phyloP scores from a whole-genome alignment of 2,888 invertebrate species.

The Noctuana brunneofusca region DNA sequence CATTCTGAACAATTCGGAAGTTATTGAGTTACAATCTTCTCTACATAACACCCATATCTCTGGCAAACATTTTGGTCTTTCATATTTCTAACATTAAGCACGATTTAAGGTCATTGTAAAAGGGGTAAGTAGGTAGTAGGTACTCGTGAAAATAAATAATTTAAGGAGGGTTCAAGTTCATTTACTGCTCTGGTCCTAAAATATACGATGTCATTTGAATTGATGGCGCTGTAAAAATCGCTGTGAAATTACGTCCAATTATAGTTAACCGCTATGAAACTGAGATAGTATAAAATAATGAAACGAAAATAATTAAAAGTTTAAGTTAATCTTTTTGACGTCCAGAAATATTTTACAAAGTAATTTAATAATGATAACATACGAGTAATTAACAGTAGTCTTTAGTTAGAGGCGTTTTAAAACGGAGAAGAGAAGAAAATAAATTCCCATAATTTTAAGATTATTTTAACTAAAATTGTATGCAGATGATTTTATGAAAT shows the following conservation, averaged over 20 bases:
- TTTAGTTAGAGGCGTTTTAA: too few species aligned
- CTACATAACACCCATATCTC: neutral
- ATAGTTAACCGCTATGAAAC: neutral
- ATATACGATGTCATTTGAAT: conserved; percentile 7
- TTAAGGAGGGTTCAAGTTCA: neutral
- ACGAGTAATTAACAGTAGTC: too few species aligned
- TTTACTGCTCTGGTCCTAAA: neutral
- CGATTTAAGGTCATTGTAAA: neutral
- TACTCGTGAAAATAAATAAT: neutral
- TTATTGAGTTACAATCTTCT: too few species aligned
- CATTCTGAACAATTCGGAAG: too few species aligned
- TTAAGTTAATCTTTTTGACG: too few species aligned
- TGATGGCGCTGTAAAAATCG: conserved; percentile 8
- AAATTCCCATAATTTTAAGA: too few species aligned
- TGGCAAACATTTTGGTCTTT: neutral
- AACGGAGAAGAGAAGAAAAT: too few species aligned
- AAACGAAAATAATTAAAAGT: too few species aligned
- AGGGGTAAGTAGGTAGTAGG: neutral
- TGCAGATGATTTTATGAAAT: too few species aligned
- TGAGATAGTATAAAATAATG: neutral
- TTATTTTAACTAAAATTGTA: too few species aligned
- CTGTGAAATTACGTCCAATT: neutral
- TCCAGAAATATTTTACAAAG: too few species aligned
- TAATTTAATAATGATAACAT: too few species aligned
- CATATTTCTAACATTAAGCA: neutral